Percentiles rank a stretch among this genome's conserved stretches.
These are phyloP conservation scores for Zoanthus sansibaricus DNA, from an alignment of 92 coral and sea anemone genomes.

Conservation along the genomic window DNA sequence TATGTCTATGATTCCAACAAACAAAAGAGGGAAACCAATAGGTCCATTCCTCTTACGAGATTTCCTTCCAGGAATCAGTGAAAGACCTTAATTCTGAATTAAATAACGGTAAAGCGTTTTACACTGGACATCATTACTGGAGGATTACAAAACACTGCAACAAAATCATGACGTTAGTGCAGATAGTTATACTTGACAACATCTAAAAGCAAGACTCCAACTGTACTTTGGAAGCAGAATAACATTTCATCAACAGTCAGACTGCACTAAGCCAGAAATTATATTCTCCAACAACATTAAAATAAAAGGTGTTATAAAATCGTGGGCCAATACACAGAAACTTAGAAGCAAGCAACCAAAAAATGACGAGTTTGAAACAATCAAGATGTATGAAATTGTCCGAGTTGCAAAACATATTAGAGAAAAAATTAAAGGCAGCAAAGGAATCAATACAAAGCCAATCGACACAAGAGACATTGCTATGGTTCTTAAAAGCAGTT, in stretches of 20 bases:
- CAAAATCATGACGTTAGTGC: neutral
- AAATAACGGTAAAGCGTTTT: neutral
- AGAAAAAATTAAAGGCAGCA: neutral
- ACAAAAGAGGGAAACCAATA: too few species aligned
- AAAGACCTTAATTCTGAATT: neutral
- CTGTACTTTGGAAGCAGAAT: neutral
- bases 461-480: neutral
- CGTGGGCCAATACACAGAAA: constrained; percentile 43
- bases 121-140: neutral
- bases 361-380: too few species aligned
- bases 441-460: neutral
- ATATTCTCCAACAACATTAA: constrained; percentile 31
- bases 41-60: constrained; percentile 18
- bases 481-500: neutral
- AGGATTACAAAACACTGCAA: neutral
- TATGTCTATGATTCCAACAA: neutral
- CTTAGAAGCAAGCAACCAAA: too few species aligned
- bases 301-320: constrained; percentile 37
- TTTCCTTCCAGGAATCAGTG: neutral
- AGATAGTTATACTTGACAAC: neutral
- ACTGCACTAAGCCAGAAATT: constrained; percentile 32
- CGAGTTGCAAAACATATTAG: neutral
- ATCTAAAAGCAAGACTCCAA: neutral
- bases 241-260: constrained; percentile 42
- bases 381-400: neutral